These are phyloP conservation scores for Chouioia cunea DNA, from an alignment of 2,888 invertebrate species.

Conservation along the genomic window DNA sequence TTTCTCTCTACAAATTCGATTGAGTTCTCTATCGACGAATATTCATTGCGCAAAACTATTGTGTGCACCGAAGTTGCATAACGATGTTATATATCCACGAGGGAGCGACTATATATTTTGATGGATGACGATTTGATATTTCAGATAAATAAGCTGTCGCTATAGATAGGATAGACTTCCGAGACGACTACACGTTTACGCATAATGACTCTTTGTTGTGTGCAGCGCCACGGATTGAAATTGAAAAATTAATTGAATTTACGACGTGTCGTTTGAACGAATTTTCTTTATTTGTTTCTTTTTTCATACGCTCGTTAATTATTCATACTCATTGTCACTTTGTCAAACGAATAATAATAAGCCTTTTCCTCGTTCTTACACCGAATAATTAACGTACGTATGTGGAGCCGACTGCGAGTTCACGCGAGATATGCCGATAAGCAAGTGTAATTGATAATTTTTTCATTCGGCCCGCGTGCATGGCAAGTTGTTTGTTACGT, in stretches of 20 bases:
- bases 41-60: no score
- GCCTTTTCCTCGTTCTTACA: constrained; percentile 15
- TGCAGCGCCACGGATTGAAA: background rate
- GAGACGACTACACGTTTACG: no score
- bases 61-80: no score
- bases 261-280: constrained; percentile 7
- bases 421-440: no score
- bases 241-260: background rate
- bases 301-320: constrained; percentile 21
- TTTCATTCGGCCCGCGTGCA: no score
- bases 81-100: no score
- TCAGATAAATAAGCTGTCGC: no score
- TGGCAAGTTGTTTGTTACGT: background rate
- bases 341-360: constrained; percentile 25
- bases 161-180: no score
- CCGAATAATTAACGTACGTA: constrained; percentile 23
- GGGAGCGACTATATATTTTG: no score
- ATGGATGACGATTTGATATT: no score
- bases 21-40: no score
- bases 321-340: constrained; percentile 18
- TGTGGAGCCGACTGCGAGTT: constrained; percentile 16
- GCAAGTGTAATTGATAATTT: constrained; percentile 3
- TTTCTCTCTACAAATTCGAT: no score
- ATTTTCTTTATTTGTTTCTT: background rate
- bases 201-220: constrained; percentile 19